Conservation (phyloP, 2,113 vertebrate genomes). For the Erpornis zantholeuca region DNA sequence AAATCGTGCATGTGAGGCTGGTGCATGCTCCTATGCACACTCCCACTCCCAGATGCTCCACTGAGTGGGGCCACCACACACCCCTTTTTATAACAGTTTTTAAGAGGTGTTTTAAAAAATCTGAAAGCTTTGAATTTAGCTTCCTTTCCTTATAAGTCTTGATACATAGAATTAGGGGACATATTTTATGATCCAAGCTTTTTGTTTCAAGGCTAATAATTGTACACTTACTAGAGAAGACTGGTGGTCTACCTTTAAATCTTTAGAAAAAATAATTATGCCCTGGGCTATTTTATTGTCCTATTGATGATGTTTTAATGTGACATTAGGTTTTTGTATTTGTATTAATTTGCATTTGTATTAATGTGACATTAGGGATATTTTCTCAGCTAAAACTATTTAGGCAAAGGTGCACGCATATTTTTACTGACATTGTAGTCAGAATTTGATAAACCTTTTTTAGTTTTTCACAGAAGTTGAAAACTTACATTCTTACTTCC, state of each 20-base stretch:
- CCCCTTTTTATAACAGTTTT: background rate
- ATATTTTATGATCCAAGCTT: background rate
- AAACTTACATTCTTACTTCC: background rate
- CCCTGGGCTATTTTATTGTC: background rate
- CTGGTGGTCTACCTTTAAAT: background rate
- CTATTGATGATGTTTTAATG: background rate
- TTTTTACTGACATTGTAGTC: background rate
- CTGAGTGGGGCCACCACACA: background rate
- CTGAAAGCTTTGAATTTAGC: background rate
- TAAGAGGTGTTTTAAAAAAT: background rate
- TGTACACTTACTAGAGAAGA: background rate
- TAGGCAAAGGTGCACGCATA: background rate
- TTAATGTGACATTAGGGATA: background rate
- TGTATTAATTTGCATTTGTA: background rate
- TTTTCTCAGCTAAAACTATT: background rate
- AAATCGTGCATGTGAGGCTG: fast-evolving
- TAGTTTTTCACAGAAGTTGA: background rate
- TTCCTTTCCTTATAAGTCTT: background rate
- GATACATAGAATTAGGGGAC: background rate
- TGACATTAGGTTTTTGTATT: background rate
- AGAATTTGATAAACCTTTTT: background rate
- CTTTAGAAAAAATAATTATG: background rate
- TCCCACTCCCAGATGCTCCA: fast-evolving
- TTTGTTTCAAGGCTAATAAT: background rate
- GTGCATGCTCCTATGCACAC: fast-evolving